A percentile compares a stretch with the other conserved stretches of the same genome.
These are phyloP conservation scores for Lymantria dispar DNA, from an alignment of 2,888 invertebrate genomes.

Conservation along the genomic window DNA sequence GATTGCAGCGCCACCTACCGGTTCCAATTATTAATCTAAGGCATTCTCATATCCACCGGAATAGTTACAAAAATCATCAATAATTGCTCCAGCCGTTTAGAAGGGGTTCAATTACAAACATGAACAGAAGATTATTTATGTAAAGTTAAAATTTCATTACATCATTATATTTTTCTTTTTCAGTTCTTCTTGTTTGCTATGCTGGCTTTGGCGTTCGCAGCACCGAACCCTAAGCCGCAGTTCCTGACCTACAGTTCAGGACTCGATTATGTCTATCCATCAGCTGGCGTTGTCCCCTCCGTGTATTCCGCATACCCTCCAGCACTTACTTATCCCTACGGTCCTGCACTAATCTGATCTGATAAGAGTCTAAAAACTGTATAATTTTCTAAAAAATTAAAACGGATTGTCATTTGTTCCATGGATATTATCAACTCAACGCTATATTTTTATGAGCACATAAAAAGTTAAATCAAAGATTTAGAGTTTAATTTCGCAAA, in stretches of 20 bases:
- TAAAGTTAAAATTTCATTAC: too few relatives aligned
- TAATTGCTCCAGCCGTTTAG: too few relatives aligned
- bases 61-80: too few relatives aligned
- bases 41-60: too few relatives aligned
- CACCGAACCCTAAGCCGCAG: slow-evolving; percentile 61
- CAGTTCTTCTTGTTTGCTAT: slow-evolving; percentile 77
- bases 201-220: slow-evolving; percentile 74
- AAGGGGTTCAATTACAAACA: too few relatives aligned
- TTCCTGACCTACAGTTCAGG: slow-evolving; percentile 47
- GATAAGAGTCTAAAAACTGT: not conserved
- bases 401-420: not conserved
- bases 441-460: not conserved
- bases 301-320: slow-evolving; percentile 20
- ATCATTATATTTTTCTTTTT: slow-evolving; percentile 17
- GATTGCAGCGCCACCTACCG: too few relatives aligned
- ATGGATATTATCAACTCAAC: not conserved
- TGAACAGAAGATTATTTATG: too few relatives aligned
- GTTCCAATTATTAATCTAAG: too few relatives aligned
- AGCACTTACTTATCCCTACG: slow-evolving; percentile 50
- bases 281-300: slow-evolving; percentile 36
- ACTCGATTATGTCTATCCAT: slow-evolving; percentile 57
- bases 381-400: too few relatives aligned
- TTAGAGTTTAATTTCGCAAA: not conserved
- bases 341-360: slow-evolving; percentile 24
- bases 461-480: not conserved